phyloP scores from a whole-genome alignment of 2,797 vertebrate genomes.

The Odontamblyopus lacepedii region DNA sequence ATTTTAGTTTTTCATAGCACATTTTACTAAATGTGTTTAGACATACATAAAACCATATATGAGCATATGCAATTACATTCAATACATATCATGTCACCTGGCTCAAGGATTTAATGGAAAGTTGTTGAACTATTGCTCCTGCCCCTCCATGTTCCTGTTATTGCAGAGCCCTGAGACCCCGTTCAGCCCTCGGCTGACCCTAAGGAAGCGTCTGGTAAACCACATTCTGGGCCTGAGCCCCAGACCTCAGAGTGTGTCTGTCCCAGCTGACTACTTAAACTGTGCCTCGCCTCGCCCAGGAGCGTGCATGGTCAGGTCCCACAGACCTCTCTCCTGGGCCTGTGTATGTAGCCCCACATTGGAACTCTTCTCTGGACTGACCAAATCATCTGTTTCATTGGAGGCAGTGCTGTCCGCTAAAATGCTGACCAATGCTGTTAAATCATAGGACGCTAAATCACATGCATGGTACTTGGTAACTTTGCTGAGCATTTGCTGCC shows the following conservation, averaged over 20 bases:
- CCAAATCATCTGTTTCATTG: slow-evolving; percentile 28
- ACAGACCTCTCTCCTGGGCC: slow-evolving; percentile 94
- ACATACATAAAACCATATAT: background rate
- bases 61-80: background rate
- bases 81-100: slow-evolving; percentile 8
- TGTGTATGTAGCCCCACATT: slow-evolving; percentile 85
- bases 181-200: slow-evolving; percentile 87
- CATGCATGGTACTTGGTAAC: background rate
- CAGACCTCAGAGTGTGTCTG: slow-evolving; percentile 84
- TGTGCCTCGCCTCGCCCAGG: slow-evolving; percentile 72
- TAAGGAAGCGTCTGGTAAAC: slow-evolving; percentile 95
- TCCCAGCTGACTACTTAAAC: slow-evolving; percentile 85
- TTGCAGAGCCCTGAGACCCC: slow-evolving; percentile 88
- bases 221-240: slow-evolving; percentile 92
- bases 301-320: slow-evolving; percentile 79
- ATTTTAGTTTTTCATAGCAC: background rate
- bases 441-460: slow-evolving; percentile 7
- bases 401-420: slow-evolving; percentile 27
- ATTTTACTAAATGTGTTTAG: background rate
- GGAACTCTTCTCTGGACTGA: slow-evolving; percentile 42
- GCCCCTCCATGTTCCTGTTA: slow-evolving; percentile 60
- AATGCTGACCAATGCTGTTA: slow-evolving; percentile 44
- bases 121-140: slow-evolving; percentile 25
- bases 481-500: slow-evolving; percentile 48
- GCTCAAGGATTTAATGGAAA: slow-evolving; percentile 8